A percentile compares a stretch with the other conserved stretches of the same genome.
Conservation (phyloP, 2,113 vertebrate species). For the Malaclemys terrapin region DNA sequence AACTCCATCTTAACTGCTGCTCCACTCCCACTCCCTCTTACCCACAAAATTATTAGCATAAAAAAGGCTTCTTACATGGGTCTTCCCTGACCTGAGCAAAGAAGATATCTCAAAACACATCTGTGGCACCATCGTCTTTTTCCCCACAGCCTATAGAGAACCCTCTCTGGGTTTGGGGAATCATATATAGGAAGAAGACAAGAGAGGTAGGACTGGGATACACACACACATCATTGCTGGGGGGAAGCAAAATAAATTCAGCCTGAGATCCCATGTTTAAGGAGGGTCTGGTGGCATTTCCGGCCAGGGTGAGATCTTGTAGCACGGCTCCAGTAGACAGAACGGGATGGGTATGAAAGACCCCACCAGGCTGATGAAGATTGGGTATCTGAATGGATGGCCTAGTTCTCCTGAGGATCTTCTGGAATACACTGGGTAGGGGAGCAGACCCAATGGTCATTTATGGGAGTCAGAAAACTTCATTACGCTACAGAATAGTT, state of each 20-base stretch:
- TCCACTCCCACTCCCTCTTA: not conserved
- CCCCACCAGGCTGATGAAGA: not conserved
- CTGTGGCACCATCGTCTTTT: not conserved
- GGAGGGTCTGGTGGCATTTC: not conserved
- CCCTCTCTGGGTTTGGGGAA: not conserved
- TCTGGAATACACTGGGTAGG: not conserved
- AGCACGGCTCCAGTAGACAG: not conserved
- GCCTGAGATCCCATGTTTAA: not conserved
- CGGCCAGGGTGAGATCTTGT: not conserved
- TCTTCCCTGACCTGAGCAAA: not conserved
- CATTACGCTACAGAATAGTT: not conserved
- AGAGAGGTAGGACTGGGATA: not conserved
- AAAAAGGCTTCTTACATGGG: not conserved
- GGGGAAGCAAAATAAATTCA: not conserved
- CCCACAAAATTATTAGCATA: not conserved
- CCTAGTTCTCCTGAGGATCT: not conserved
- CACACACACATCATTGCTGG: not conserved
- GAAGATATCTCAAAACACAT: not conserved
- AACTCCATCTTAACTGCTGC: not conserved
- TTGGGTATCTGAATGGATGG: not conserved
- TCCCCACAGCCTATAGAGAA: not conserved
- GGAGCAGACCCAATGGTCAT: not conserved
- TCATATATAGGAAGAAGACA: not conserved
- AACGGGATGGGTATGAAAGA: not conserved
- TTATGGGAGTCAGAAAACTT: not conserved